These are phyloP conservation scores for Brachionus sp. DNA, from an alignment of 1,140 invertebrate genomes.

Conservation along the genomic window DNA sequence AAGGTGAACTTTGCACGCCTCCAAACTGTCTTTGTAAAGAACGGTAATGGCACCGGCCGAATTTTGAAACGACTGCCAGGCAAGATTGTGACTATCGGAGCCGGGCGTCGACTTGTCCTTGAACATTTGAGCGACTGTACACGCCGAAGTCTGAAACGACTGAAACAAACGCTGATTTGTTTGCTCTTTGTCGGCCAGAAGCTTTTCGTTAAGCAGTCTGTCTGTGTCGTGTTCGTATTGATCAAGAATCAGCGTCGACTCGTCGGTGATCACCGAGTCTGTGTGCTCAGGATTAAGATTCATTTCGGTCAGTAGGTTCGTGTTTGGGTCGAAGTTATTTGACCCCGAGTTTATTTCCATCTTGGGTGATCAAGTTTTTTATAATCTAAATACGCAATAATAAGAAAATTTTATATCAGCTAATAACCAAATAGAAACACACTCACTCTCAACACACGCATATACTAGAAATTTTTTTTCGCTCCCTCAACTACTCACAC, in stretches of 20 bases:
- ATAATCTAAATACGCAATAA: constrained; percentile 2
- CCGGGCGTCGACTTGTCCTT: constrained; percentile 20
- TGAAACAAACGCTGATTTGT: constrained; percentile 38
- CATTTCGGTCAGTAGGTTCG: constrained; percentile 6
- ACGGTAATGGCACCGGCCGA: constrained; percentile 38
- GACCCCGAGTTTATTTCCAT: constrained; percentile 25
- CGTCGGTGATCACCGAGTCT: constrained; percentile 6
- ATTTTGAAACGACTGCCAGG: constrained; percentile 44
- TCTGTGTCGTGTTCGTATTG: constrained; percentile 42
- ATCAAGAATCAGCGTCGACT: not conserved
- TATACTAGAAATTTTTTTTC: not conserved
- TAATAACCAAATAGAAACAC: not conserved
- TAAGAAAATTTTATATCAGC: not conserved
- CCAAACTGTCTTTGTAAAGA: constrained; percentile 39
- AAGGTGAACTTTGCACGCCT: constrained; percentile 24
- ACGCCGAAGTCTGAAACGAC: constrained; percentile 43
- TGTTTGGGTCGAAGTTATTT: constrained; percentile 16
- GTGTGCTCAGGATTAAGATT: not conserved
- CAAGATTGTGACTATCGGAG: not conserved
- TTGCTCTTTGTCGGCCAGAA: constrained; percentile 29
- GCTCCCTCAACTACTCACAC: not conserved
- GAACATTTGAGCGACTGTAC: constrained; percentile 40
- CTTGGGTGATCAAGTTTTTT: not conserved
- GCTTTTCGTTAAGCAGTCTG: constrained; percentile 8
- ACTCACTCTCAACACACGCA: not conserved